A percentile compares a stretch with the other conserved stretches of the same genome.
These are phyloP conservation scores for Hirtodrosophila cameraria DNA, from an alignment of 2,888 invertebrate species.

Conservation along the genomic window DNA sequence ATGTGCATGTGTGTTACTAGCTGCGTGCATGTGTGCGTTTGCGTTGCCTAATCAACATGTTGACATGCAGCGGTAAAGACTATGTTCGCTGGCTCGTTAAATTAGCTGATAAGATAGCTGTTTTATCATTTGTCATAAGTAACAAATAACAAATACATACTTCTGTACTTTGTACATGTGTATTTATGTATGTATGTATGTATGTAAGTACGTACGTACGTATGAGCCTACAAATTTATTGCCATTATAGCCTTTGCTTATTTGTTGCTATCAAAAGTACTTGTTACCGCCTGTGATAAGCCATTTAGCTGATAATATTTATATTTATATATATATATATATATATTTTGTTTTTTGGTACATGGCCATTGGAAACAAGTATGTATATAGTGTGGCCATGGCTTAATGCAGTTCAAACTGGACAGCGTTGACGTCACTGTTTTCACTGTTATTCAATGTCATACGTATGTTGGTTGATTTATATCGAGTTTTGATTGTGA, in stretches of 20 bases:
- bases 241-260: slow-evolving; percentile 37
- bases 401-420: slow-evolving; percentile 58
- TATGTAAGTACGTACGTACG: slow-evolving; percentile 12
- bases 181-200: slow-evolving; percentile 7
- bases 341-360: slow-evolving; percentile 10
- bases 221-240: slow-evolving; percentile 36
- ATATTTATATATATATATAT: too few relatives aligned
- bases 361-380: slow-evolving; percentile 38
- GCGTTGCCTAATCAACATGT: slow-evolving; percentile 38
- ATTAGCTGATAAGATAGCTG: slow-evolving; percentile 64
- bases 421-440: slow-evolving; percentile 39
- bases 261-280: slow-evolving; percentile 30
- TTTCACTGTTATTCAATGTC: slow-evolving; percentile 38
- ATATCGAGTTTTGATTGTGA: slow-evolving; percentile 36
- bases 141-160: slow-evolving; percentile 11
- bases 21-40: slow-evolving; percentile 10
- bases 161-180: too few relatives aligned
- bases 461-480: slow-evolving; percentile 19
- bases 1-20: neutral
- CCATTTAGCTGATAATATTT: slow-evolving; percentile 29
- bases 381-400: slow-evolving; percentile 14
- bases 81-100: slow-evolving; percentile 49
- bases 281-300: slow-evolving; percentile 48
- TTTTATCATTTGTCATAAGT: slow-evolving; percentile 34
- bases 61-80: slow-evolving; percentile 37